These are phyloP conservation scores for Oostethus manadensis DNA, from an alignment of 2,113 vertebrate genomes.

Conservation along the genomic window DNA sequence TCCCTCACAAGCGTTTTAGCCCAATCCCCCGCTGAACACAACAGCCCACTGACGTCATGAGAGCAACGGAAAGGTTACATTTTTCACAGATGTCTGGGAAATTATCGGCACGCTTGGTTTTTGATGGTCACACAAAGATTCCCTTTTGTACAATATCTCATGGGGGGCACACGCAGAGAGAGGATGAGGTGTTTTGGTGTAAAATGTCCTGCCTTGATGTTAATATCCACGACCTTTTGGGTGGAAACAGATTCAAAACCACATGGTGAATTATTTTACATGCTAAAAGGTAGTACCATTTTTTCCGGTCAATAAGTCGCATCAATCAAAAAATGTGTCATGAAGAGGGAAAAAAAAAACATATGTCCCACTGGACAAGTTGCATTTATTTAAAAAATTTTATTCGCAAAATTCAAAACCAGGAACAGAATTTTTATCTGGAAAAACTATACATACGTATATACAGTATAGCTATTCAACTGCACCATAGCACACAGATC, in stretches of 20 bases:
- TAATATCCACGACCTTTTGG: slow-evolving; percentile 29
- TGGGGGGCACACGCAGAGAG: slow-evolving; percentile 16
- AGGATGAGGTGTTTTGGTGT: slow-evolving; percentile 51
- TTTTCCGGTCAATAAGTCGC: slow-evolving; percentile 8
- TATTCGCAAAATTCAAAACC: no score
- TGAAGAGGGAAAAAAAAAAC: no score
- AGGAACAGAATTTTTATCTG: background rate
- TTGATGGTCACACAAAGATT: slow-evolving; percentile 48
- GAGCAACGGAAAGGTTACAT: slow-evolving; percentile 72
- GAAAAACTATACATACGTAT: no score
- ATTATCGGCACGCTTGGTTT: slow-evolving; percentile 47
- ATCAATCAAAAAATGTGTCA: no score
- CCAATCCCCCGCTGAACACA: slow-evolving; percentile 86
- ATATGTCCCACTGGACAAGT: no score
- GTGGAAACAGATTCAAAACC: slow-evolving; percentile 26
- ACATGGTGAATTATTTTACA: slow-evolving; percentile 37
- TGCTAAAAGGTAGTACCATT: slow-evolving; percentile 14
- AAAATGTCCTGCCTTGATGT: slow-evolving; percentile 52
- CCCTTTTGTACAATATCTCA: slow-evolving; percentile 34
- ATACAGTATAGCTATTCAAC: no score
- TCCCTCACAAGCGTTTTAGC: slow-evolving; percentile 91
- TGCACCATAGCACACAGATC: no score
- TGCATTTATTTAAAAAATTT: no score
- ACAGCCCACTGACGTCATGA: slow-evolving; percentile 92
- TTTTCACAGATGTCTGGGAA: slow-evolving; percentile 74